Evolutionary conservation across 2,888 invertebrate species (phyloP), one percentile per base, ranked within the genome.

Genomic region (Lypha dubia): DNA sequence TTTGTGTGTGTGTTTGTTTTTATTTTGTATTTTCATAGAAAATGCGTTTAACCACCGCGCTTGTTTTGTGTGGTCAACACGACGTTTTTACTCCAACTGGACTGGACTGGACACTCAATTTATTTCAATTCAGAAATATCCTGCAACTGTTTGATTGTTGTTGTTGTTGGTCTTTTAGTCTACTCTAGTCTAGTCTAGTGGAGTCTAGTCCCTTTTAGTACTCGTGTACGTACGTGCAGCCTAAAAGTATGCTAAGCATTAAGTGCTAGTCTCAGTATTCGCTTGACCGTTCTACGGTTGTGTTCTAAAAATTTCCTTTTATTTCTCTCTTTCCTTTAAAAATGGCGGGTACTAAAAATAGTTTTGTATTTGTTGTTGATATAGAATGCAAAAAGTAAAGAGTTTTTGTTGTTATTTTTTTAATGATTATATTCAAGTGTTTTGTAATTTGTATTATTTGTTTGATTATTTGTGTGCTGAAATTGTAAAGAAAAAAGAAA

Each of bases 71-170:
- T 89, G 92, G 92, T 91, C 92, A 91, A 90, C 89, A 89, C 90
- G 88, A 90, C 91, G 91, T 89, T 90, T 90, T 88, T 87, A 88
- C 87, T 88, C 88, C 88, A 88, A 92, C 92, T 92, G 91, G 90
- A 89, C 91, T 87, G 88, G 88, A 92, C 92, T 92, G 91, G 90
- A 89, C 91, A 89, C 86, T 86, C 56, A 49, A 46, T 79, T 68
- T 80, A 22, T 77, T 58, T 44, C 13, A 44, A 62, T 75, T 22
- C n/a, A n/a, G n/a, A n/a, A n/a, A n/a, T 62, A 68, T 53, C 75
- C 81, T 84, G 60, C 28, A 28, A 28, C 28, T 38, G 80, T 79
- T 63, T 85, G 76, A 35, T 67, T 71, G 38, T 38, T n/a, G n/a
- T 73, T 63, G 35, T 41, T 77, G 22, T 77, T 68, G 68, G 24